Conservation (phyloP, 2,888 invertebrate species). For the Hofmannophila pseudospretella region DNA sequence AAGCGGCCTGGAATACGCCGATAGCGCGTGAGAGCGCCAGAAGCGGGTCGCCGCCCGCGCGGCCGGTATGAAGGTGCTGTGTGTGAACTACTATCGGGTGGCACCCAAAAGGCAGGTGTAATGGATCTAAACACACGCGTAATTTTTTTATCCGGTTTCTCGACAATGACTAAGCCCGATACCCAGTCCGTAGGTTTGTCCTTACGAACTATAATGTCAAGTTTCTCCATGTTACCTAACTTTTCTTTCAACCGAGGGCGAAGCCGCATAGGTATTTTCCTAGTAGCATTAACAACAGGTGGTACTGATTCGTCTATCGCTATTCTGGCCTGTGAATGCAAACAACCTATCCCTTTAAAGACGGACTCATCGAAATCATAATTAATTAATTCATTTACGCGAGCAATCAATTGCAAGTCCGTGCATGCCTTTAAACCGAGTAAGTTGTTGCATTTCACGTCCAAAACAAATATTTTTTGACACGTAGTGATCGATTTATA, state of each 20-base stretch:
- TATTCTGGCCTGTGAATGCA: slow-evolving; percentile 1
- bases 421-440: slow-evolving; percentile 4
- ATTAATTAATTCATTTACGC: neutral
- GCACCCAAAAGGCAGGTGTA: slow-evolving; percentile 13
- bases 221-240: slow-evolving; percentile 5
- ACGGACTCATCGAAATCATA: neutral
- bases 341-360: slow-evolving; percentile 4
- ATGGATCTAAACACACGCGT: slow-evolving; percentile 8
- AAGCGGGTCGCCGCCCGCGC: no score
- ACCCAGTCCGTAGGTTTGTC: slow-evolving; percentile 8
- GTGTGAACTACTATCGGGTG: no score
- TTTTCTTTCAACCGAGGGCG: slow-evolving; percentile 4
- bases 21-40: no score
- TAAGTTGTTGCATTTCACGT: neutral
- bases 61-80: no score
- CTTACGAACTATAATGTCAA: neutral
- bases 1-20: slow-evolving; percentile 5
- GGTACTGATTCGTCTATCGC: slow-evolving; percentile 3
- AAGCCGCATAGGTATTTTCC: slow-evolving; percentile 5
- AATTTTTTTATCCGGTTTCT: slow-evolving; percentile 6
- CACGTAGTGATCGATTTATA: neutral
- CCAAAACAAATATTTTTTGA: neutral
- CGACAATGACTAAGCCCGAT: slow-evolving; percentile 1
- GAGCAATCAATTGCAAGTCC: neutral
- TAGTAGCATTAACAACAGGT: slow-evolving; percentile 7